Percentiles rank a stretch among this genome's conserved stretches.
These are phyloP conservation scores for Pangasius krempfi DNA, from an alignment of 2,797 vertebrate genomes.

Conservation along the genomic window DNA sequence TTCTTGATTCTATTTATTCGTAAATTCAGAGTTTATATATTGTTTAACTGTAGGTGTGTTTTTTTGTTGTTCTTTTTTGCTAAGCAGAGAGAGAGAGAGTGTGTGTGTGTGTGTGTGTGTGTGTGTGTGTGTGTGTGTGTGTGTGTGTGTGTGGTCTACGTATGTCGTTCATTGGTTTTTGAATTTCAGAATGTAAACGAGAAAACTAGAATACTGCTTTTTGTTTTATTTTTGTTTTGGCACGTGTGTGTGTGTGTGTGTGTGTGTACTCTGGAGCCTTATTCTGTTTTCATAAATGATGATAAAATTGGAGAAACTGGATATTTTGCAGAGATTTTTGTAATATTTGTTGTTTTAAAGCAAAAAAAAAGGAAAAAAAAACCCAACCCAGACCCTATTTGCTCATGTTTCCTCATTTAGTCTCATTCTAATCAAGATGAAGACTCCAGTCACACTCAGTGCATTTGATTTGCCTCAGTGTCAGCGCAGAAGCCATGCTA, in stretches of 20 bases:
- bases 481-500: slow-evolving; percentile 59
- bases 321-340: too few relatives aligned
- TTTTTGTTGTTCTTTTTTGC: not conserved
- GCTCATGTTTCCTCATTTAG: not conserved
- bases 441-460: slow-evolving; percentile 66
- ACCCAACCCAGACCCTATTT: not conserved
- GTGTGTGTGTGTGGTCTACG: too few relatives aligned
- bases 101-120: too few relatives aligned
- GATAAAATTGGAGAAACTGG: too few relatives aligned
- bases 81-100: too few relatives aligned
- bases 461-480: slow-evolving; percentile 61
- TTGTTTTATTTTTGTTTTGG: not conserved
- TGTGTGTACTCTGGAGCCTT: too few relatives aligned
- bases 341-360: not conserved
- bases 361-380: not conserved
- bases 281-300: too few relatives aligned
- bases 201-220: too few relatives aligned
- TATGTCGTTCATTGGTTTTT: too few relatives aligned
- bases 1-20: not conserved
- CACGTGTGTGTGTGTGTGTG: too few relatives aligned
- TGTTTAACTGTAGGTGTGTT: not conserved
- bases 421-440: slow-evolving; percentile 67
- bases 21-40: not conserved
- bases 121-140: too few relatives aligned
- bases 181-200: too few relatives aligned